Percentiles rank a stretch among this genome's conserved stretches.
Evolutionary conservation across 2,797 vertebrate species (phyloP).

Genomic region (Sciurus carolinensis): DNA sequence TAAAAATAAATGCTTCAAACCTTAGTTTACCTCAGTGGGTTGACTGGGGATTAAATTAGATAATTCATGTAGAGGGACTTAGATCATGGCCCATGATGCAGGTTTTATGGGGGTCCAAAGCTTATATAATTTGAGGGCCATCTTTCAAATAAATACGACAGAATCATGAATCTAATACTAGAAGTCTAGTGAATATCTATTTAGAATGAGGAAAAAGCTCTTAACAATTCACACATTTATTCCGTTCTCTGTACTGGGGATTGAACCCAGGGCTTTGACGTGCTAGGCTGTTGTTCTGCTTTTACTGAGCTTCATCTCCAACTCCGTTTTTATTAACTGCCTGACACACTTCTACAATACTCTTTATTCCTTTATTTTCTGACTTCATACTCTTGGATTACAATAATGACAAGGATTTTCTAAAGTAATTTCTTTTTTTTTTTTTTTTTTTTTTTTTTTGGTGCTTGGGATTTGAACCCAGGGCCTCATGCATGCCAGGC

Average conservation of each 20-base stretch:
- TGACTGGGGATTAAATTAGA: background rate
- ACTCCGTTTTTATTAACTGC: constrained; percentile 1
- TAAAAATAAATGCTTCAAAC: background rate
- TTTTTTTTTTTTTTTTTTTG: no score
- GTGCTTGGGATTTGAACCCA: no score
- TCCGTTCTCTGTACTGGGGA: background rate
- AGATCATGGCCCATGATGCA: background rate
- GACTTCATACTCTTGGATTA: background rate
- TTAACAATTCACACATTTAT: background rate
- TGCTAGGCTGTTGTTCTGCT: background rate
- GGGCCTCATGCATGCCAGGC: no score
- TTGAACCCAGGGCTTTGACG: background rate
- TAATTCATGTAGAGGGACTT: background rate
- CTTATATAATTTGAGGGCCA: background rate
- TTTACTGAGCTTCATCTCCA: background rate
- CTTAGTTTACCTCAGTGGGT: background rate
- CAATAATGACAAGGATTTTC: background rate
- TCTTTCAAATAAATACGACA: constrained; percentile 41
- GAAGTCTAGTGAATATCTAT: constrained; percentile 1
- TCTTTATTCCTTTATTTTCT: background rate
- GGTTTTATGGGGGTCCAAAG: background rate
- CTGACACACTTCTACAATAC: background rate
- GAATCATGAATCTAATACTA: constrained; percentile 11
- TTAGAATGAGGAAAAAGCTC: background rate
- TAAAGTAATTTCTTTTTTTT: background rate